Conservation (phyloP, 2,797 vertebrate genomes). For the Sylvilagus floridanus region DNA sequence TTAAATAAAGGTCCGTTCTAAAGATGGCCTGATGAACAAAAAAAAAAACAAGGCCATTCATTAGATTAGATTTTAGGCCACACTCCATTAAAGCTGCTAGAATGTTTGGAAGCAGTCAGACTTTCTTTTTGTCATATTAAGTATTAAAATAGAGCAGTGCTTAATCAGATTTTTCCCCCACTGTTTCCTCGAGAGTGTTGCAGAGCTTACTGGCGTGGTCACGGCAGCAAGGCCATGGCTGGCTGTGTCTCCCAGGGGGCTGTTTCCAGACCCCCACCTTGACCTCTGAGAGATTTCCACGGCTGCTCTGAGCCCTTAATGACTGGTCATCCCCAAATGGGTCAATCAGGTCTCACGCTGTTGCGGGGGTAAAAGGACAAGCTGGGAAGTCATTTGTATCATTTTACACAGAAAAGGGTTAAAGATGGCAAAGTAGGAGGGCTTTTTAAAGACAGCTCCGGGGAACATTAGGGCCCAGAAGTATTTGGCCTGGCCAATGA, state of each 20-base stretch:
- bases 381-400: constrained; percentile 68
- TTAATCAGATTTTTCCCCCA: not conserved
- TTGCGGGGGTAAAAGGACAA: constrained; percentile 62
- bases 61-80: not conserved
- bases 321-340: constrained; percentile 58
- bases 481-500: not conserved
- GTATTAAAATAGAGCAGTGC: not conserved
- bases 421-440: constrained; percentile 62
- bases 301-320: constrained; percentile 63
- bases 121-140: not conserved
- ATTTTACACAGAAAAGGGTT: constrained; percentile 75
- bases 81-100: not conserved
- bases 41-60: not conserved
- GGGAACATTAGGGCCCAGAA: not conserved
- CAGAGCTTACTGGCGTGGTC: not conserved
- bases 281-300: constrained; percentile 64
- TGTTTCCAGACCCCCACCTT: constrained; percentile 56
- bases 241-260: constrained; percentile 21
- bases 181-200: not conserved
- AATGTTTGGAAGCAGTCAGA: not conserved
- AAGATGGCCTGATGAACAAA: constrained; percentile 15
- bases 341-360: constrained; percentile 57
- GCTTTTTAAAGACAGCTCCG: constrained; percentile 65
- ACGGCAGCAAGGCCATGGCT: constrained; percentile 2
- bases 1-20: constrained; percentile 18